Evolutionary conservation across 2,113 vertebrate genomes (phyloP), one percentile per base, ranked within the genome.

Genomic region (Salvelinus fontinalis): DNA sequence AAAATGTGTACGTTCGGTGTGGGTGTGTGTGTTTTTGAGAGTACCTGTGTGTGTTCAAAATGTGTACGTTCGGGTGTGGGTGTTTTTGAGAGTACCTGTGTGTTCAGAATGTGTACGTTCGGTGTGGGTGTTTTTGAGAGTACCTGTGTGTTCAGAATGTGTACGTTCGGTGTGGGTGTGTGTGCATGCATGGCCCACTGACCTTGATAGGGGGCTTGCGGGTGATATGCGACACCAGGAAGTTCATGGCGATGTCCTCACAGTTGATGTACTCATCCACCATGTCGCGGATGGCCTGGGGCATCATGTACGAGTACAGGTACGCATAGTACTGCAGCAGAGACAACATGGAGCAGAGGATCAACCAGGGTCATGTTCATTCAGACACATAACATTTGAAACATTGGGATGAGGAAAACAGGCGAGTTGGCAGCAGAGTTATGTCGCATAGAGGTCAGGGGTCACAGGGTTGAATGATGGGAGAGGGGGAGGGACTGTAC

Each of bases 191-290:
- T 57, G 49, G 39, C 39, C 59, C 6, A 79, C 92, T 90, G 85
- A 99, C 98, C 97, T 99, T 99, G 84, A 99, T 99, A 75, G 98
- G 98, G 14, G 97, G 97, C 78, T 99, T 99, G 75, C 98, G 95
- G 1, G 98, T 99, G 87, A 99, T 96, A 90, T 99, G 98, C 20
- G 98, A 99, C 44, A 99, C 98, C n/a, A 99, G 92, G 89, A 99
- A 99, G 93, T 99, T 99, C 98, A 99, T 99, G 88, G 98, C 98
- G 0, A 99, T 99, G 90, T 99, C 98, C 92, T 99, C 98, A 13
- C 98, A 99, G 94, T 99, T 99, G 84, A 98, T 99, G 91, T 99
- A 99, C 65, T 99, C 98, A 0, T 99, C 98, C 92, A 99, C 98
- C 97, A 99, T 98, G 86, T 99, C 98, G 0, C 98, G 94, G 89